These are phyloP conservation scores for Enteromius anoplus DNA, from an alignment of 2,797 vertebrate genomes.

Conservation along the genomic window DNA sequence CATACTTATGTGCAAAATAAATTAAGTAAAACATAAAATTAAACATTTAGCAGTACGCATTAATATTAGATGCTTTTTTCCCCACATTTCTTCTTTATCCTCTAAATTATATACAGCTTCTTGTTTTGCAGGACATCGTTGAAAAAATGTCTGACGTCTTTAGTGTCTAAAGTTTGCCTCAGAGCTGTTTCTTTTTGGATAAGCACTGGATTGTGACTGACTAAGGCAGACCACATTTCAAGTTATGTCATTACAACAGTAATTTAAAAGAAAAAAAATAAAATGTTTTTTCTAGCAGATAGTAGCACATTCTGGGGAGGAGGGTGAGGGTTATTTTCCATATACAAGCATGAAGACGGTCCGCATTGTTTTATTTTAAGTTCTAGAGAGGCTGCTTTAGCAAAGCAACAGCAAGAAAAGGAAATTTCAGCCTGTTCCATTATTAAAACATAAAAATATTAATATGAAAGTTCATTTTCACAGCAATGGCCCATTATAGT, in stretches of 20 bases:
- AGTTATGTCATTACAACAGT: not conserved
- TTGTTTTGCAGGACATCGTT: not conserved
- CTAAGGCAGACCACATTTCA: not conserved
- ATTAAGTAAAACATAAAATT: not conserved
- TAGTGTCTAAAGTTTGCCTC: slow-evolving; percentile 3
- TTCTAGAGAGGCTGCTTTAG: not conserved
- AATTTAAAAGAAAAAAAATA: not conserved
- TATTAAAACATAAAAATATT: slow-evolving; percentile 7
- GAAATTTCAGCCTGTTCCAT: not conserved
- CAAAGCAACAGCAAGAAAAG: not conserved
- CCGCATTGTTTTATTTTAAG: not conserved
- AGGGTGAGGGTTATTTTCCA: not conserved
- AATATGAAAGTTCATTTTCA: not conserved
- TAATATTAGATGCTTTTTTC: not conserved
- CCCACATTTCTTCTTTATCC: not conserved
- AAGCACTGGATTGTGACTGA: not conserved
- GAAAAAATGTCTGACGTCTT: not conserved
- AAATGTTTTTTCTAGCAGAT: not conserved
- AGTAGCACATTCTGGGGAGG: not conserved
- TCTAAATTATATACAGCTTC: not conserved
- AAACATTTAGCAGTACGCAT: not conserved
- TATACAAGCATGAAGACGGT: not conserved
- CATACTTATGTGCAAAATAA: not conserved
- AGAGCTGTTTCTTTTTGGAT: not conserved
- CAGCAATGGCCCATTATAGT: slow-evolving; percentile 5